Conservation (phyloP, 2,888 invertebrate genomes). For the Meteorus colon region DNA sequence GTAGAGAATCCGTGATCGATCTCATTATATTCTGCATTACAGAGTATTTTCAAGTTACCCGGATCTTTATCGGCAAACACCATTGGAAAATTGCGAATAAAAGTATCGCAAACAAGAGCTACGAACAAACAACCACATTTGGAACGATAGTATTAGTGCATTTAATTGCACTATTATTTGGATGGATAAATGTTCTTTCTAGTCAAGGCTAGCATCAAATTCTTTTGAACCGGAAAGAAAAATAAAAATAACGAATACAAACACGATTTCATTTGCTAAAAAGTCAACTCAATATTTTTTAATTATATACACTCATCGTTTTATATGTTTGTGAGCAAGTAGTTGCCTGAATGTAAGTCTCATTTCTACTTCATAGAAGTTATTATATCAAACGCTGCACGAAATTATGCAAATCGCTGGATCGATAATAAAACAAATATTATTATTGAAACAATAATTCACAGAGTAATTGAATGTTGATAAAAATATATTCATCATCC, state of each 20-base stretch:
- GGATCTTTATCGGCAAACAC: constrained; percentile 83
- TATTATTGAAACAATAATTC: constrained; percentile 35
- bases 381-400: constrained; percentile 37
- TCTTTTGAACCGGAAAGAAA: not conserved
- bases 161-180: constrained; percentile 24
- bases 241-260: not conserved
- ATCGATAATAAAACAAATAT: constrained; percentile 50
- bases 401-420: constrained; percentile 52
- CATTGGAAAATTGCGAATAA: constrained; percentile 79
- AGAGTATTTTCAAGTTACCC: constrained; percentile 89
- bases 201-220: constrained; percentile 43
- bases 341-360: not conserved
- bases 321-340: not conserved
- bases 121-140: constrained; percentile 72
- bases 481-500: not conserved
- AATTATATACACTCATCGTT: not conserved
- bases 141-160: constrained; percentile 62
- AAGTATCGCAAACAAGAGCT: constrained; percentile 76
- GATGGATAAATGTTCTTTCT: constrained; percentile 42
- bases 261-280: not conserved
- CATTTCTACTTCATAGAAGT: constrained; percentile 20
- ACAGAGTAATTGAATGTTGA: not conserved
- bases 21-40: constrained; percentile 66
- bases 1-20: not conserved
- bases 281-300: not conserved